A percentile compares a stretch with the other conserved stretches of the same genome.
Conservation (phyloP, 2,797 vertebrate genomes). For the Anguilla obscura region DNA sequence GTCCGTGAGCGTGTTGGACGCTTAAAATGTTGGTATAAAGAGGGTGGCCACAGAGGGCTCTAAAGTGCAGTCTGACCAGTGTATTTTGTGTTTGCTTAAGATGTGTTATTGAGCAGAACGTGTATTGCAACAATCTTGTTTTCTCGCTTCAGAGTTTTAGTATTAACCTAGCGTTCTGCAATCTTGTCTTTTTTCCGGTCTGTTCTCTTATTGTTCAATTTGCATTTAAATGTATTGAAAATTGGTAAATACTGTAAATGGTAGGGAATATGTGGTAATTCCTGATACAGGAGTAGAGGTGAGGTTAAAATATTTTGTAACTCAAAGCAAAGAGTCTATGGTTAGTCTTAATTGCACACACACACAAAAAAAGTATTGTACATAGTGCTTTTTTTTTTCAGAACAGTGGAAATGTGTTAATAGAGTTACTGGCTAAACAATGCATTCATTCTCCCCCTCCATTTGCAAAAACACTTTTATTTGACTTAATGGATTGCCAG, state of each 20-base stretch:
- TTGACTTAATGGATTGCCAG: constrained; percentile 35
- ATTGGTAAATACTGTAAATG: not conserved
- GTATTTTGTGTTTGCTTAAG: not conserved
- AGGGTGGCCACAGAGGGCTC: not conserved
- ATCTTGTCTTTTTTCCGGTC: not conserved
- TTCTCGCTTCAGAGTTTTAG: not conserved
- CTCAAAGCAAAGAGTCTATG: not conserved
- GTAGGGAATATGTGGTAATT: not conserved
- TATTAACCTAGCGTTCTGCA: not conserved
- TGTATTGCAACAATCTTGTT: not conserved
- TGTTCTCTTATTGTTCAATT: constrained; percentile 15
- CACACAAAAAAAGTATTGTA: not conserved
- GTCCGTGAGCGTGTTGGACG: not conserved
- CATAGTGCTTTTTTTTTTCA: constrained; percentile 5
- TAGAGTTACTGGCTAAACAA: not conserved
- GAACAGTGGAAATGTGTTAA: not conserved
- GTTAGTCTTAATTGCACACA: not conserved
- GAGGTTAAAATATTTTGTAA: constrained; percentile 16
- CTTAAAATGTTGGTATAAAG: not conserved
- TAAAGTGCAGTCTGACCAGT: not conserved
- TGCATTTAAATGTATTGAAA: constrained; percentile 8
- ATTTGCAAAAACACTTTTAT: constrained; percentile 21
- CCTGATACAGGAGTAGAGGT: not conserved
- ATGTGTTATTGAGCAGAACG: not conserved
- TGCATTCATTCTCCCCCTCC: not conserved